These are phyloP conservation scores for Natator depressus DNA, from an alignment of 2,113 vertebrate species.

Conservation along the genomic window DNA sequence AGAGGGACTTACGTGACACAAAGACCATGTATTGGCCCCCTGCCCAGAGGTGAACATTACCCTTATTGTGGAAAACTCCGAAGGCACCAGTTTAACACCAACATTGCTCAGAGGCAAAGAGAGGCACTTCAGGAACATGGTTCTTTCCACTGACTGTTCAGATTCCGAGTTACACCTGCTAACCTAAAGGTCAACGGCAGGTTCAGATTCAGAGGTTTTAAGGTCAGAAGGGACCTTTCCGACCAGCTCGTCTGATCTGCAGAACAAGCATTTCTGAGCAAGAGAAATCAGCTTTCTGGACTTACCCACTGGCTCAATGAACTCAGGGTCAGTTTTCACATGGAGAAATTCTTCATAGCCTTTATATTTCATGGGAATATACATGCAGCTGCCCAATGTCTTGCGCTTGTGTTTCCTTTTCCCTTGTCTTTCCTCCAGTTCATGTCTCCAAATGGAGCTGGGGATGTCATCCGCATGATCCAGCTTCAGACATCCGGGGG, in stretches of 20 bases:
- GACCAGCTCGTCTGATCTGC: neutral
- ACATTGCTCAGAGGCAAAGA: neutral
- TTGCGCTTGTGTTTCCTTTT: conserved; percentile 18
- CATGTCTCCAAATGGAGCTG: rapidly evolving
- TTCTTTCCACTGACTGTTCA: neutral
- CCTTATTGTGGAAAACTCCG: neutral
- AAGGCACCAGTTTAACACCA: neutral
- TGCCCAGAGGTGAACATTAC: neutral
- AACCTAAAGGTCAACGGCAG: neutral
- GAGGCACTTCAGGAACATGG: neutral
- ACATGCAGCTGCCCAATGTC: neutral
- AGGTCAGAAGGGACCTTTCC: neutral
- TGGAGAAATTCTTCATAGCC: conserved; percentile 76
- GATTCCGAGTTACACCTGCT: neutral
- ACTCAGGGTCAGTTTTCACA: conserved; percentile 66
- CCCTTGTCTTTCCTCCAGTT: neutral
- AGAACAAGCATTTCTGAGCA: neutral
- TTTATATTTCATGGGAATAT: conserved; percentile 54
- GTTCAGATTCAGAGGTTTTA: neutral
- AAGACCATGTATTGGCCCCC: neutral
- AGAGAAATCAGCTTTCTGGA: neutral
- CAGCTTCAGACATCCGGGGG: neutral
- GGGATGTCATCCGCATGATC: conserved; percentile 29
- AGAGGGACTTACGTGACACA: neutral
- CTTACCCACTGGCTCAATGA: conserved; percentile 79